Base-by-base conservation (phyloP, 2,888 invertebrate species). In the Mesorhabditis sp. region DNA sequence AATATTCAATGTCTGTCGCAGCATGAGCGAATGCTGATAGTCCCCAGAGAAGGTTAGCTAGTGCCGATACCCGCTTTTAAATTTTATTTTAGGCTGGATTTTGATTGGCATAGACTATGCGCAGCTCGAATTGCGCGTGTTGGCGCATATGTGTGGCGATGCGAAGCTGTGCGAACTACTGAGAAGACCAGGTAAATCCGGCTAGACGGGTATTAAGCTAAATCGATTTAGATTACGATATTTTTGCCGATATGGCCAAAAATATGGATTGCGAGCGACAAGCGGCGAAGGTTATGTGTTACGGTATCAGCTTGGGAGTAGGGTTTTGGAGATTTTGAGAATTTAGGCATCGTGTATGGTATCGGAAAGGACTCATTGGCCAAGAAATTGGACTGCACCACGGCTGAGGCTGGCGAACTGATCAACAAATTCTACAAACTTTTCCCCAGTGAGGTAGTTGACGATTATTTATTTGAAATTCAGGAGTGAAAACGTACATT, bases 341-440 rank as follows among this genome's bases (percentile, higher is more conserved):
- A 94, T 86, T 97, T 97, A 87, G 96, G 94, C 5, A 93, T 98
- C 83, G 91, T 98, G 70, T 98, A 98, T 86, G 98, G 97, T 5
- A 97, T 97, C 91, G 94, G 96, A 3, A 89, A 90, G 71, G 92
- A 90, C 82, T 90, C 92, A 0, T 88, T 98, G 45, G 90, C 92
- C 0, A 92, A 92, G 72, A 90, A 91, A 75, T 88, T 97, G 50
- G 90, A 91, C 70, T 90, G 94, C 7, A 89, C 90, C 0, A 92
- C 92, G 86, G 88, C 90, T 65, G 92, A 93, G 81, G 95, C 96
- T 0, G 88, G 89, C 4, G 88, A 89, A 67, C 88, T 90, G 79
- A 87, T 89, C 70, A 85, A 87, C 58, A 83, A 86, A 2, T 92
- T 96, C 86, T 91, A 92, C 86, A 90, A 91, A 70, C 90, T 90